These are phyloP conservation scores for Gopherus flavomarginatus DNA, from an alignment of 2,113 vertebrate genomes.

Conservation along the genomic window DNA sequence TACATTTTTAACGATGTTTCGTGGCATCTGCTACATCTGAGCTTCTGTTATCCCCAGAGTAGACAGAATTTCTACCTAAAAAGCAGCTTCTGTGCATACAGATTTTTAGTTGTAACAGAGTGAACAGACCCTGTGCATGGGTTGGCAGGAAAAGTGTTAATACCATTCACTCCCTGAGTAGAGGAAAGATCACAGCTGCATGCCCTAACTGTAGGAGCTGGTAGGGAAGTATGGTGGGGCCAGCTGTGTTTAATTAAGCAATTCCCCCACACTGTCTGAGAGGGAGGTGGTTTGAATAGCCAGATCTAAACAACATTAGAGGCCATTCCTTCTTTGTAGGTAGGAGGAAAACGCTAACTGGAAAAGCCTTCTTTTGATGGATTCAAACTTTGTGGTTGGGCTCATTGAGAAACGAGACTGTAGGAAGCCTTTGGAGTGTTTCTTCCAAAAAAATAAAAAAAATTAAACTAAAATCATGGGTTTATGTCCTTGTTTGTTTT, in stretches of 20 bases:
- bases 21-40: not conserved
- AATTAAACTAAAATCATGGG: not conserved
- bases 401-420: constrained; percentile 50
- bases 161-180: constrained; percentile 20
- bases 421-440: constrained; percentile 59
- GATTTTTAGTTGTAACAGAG: constrained; percentile 14
- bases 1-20: not conserved
- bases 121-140: not conserved
- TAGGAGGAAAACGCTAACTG: constrained; percentile 67
- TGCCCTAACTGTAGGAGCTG: not conserved
- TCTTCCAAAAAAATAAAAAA: not conserved
- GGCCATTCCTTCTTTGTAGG: constrained; percentile 34
- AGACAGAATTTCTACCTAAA: not conserved
- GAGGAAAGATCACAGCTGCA: constrained; percentile 37
- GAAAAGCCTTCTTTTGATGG: constrained; percentile 70
- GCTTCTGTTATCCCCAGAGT: not conserved
- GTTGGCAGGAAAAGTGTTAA: not conserved
- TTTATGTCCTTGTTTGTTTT: constrained; percentile 59
- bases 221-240: not conserved
- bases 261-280: constrained; percentile 42
- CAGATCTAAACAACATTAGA: not conserved
- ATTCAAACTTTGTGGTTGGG: constrained; percentile 40
- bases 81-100: not conserved
- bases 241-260: constrained; percentile 61
- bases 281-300: constrained; percentile 12